Base-by-base conservation (phyloP, 2,888 invertebrate genomes). In the Epinotia nisella region DNA sequence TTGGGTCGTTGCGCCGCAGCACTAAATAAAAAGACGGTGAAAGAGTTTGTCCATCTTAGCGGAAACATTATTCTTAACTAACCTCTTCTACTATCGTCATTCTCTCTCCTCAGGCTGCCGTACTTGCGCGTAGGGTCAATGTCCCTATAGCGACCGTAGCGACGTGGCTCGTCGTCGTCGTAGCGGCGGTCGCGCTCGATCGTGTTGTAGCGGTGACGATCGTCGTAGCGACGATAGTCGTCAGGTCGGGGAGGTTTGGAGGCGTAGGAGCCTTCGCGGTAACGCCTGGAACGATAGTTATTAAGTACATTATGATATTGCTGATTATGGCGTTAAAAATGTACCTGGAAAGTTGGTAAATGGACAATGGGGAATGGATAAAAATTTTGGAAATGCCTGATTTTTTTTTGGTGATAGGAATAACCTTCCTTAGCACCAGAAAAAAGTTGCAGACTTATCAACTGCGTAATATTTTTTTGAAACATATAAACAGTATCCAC, bases 181-280 rank as follows among this genome's bases (percentile, higher is more conserved):
- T 87, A 85, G 15, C 81, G 76, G 41, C 79, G 75, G 65, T 90
- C 87, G 75, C 90, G 86, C 73, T 79, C 85, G 11, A 76, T 76
- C 29, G 72, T 62, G 61, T 56, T 56, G 72, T 66, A 71, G 77
- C 90, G 81, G 70, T 84, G 81, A 71, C 85, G 82, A 70, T 80
- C 79, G 71, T 83, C 84, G 76, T 89, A 82, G 61, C 89, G 85
- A 45, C 89, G 87, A 35, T 90, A 87, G 75, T 87, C 91, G 49
- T 92, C 91, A 11, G 89, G 87, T 19, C 91, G 88, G 35, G 92
- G 93, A 39, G 93, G 92, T 77, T 90, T 91, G 35, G 89, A 85
- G 59, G 90, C 82, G 83, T 92, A 90, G 49, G 93, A 92, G 17
- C 94, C 94, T 79, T 94, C 95, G 55, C 94, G 87, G 82, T 93